Percentiles rank a stretch among this genome's conserved stretches.
Conservation (phyloP, 1,140 invertebrate species). For the Luehdorfia chinensis region DNA sequence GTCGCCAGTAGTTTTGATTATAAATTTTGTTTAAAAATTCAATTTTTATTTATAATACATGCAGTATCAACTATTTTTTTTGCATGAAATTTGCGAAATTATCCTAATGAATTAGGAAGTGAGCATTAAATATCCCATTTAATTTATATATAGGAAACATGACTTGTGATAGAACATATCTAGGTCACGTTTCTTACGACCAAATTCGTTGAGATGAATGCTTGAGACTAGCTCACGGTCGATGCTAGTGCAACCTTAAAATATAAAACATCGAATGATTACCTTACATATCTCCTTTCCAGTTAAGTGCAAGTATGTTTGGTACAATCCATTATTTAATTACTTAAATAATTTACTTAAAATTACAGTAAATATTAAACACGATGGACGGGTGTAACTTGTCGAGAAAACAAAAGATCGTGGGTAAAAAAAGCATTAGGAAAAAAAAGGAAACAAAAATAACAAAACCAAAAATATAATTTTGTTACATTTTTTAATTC, state of each 20-base stretch:
- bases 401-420: conserved; percentile 47
- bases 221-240: conserved; percentile 28
- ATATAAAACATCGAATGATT: conserved; percentile 58
- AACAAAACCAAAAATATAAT: conserved; percentile 66
- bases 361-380: conserved; percentile 71
- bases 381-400: conserved; percentile 76
- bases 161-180: conserved; percentile 49
- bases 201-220: conserved; percentile 59
- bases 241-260: conserved; percentile 57
- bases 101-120: no score
- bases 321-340: conserved; percentile 59
- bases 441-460: conserved; percentile 48
- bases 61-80: no score
- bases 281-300: conserved; percentile 51
- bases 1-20: no score
- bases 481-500: conserved; percentile 77
- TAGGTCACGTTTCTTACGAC: conserved; percentile 41
- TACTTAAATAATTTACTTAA: conserved; percentile 71
- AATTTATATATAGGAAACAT: conserved; percentile 41
- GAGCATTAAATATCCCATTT: no score
- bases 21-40: no score
- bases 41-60: no score
- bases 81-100: no score
- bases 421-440: conserved; percentile 27
- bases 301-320: conserved; percentile 56